Evolutionary conservation across 2,113 vertebrate genomes (phyloP).

Genomic region (Siniperca chuatsi): DNA sequence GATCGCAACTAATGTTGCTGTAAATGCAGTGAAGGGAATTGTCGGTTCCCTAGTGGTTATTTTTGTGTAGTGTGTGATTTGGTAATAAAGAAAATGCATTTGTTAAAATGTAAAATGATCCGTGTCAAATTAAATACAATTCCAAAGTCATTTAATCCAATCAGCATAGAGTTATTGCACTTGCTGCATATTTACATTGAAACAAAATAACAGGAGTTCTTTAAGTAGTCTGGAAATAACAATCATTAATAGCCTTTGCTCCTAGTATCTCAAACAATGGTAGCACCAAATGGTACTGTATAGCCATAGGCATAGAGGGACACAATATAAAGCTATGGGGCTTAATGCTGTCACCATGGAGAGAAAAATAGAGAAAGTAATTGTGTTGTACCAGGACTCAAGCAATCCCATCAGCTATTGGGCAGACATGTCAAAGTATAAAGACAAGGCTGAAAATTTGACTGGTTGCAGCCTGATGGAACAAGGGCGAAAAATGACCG

Average conservation of each 20-base stretch:
- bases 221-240: constrained; percentile 5
- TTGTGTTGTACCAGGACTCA: constrained; percentile 73
- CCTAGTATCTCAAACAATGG: neutral
- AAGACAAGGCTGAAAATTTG: constrained; percentile 72
- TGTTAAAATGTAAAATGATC: constrained; percentile 55
- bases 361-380: constrained; percentile 73
- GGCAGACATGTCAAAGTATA: constrained; percentile 75
- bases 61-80: constrained; percentile 21
- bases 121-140: constrained; percentile 44
- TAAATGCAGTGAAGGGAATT: constrained; percentile 43
- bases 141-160: constrained; percentile 34
- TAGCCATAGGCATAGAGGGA: constrained; percentile 9
- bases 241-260: neutral
- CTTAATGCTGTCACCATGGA: constrained; percentile 64
- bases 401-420: constrained; percentile 78
- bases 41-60: constrained; percentile 17
- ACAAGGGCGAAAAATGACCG: constrained; percentile 55
- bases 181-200: constrained; percentile 21
- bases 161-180: constrained; percentile 16
- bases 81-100: constrained; percentile 31
- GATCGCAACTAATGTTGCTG: constrained; percentile 61
- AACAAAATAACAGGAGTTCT: neutral
- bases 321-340: constrained; percentile 29
- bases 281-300: neutral
- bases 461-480: constrained; percentile 63